These are phyloP conservation scores for Mobula birostris DNA, from an alignment of 2,113 vertebrate species.

Conservation along the genomic window DNA sequence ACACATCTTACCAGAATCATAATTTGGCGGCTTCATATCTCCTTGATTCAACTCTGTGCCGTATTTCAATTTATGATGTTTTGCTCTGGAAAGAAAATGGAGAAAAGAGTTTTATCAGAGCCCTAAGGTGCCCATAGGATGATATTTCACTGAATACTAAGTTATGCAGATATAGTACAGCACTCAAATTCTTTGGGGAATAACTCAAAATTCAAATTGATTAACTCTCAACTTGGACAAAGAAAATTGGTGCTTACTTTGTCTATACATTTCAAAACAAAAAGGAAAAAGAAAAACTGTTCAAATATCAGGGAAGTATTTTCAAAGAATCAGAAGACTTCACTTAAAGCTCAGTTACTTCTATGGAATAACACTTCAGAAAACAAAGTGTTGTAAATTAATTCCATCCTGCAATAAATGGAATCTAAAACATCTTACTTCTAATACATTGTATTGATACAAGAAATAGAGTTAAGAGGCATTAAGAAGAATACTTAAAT, in stretches of 20 bases:
- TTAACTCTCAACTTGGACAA: background rate
- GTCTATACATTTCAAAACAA: background rate
- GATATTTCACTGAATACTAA: background rate
- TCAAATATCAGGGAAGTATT: background rate
- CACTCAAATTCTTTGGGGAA: background rate
- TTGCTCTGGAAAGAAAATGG: conserved; percentile 67
- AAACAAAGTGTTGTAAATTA: background rate
- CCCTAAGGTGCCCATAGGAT: background rate
- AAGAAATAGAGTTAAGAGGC: too few species aligned
- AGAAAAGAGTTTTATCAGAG: conserved; percentile 22
- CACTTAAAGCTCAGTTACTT: background rate
- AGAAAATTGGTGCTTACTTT: background rate
- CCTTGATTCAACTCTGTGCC: conserved; percentile 96
- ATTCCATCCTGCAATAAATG: background rate
- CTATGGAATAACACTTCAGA: background rate
- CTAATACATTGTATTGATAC: background rate
- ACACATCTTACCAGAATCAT: conserved; percentile 86
- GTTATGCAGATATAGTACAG: background rate
- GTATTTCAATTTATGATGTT: conserved; percentile 98
- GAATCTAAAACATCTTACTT: background rate
- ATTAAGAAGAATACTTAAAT: too few species aligned
- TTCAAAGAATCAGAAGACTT: background rate
- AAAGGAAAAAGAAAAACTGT: background rate
- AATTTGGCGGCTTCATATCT: conserved; percentile 94
- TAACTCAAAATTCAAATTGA: background rate